Evolutionary conservation across 2,113 vertebrate genomes (phyloP).

Genomic region (Trichomycterus rosablanca): DNA sequence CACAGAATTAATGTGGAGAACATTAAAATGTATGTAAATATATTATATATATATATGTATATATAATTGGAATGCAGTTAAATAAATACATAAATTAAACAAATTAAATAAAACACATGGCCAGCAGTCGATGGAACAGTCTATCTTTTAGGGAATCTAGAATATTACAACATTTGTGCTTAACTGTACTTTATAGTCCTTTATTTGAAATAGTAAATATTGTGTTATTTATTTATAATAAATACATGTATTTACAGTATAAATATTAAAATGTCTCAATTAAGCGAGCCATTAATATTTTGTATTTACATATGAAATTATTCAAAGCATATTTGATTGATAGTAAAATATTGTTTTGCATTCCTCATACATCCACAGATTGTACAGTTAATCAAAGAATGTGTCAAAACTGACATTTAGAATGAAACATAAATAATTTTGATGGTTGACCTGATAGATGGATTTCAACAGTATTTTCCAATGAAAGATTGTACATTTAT

Average conservation of each 20-base stretch:
- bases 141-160: constrained; percentile 27
- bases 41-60: too few species aligned
- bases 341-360: constrained; percentile 58
- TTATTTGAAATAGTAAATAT: constrained; percentile 21
- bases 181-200: constrained; percentile 24
- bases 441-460: too few species aligned
- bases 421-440: too few species aligned
- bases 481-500: too few species aligned
- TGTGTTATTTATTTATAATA: constrained; percentile 40
- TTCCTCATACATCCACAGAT: constrained; percentile 52
- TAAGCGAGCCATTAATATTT: constrained; percentile 54
- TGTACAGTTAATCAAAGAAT: too few species aligned
- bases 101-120: constrained; percentile 28
- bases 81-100: too few species aligned
- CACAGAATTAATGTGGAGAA: too few species aligned
- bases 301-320: constrained; percentile 56
- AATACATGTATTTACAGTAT: constrained; percentile 55
- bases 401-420: too few species aligned
- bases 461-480: too few species aligned
- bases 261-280: constrained; percentile 57
- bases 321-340: constrained; percentile 38
- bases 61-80: too few species aligned
- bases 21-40: too few species aligned
- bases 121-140: constrained; percentile 35
- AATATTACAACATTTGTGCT: constrained; percentile 42